Base-by-base conservation (phyloP, 2,888 invertebrate genomes). In the Unio pictorum region DNA sequence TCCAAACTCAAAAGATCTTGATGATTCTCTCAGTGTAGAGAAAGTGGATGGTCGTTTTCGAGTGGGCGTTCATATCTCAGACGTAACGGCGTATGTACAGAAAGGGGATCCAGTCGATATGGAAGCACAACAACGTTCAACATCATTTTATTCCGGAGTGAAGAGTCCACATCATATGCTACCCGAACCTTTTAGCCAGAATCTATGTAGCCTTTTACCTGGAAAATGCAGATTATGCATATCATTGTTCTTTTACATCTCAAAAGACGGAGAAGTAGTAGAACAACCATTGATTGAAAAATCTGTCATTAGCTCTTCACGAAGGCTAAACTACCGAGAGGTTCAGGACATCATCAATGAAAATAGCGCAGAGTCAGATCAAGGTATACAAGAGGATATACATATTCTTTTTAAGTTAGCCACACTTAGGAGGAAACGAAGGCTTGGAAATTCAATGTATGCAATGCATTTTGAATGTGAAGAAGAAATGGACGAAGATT, bases 51-150 rank as follows among this genome's bases (percentile, higher is more conserved):
- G 68, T 17, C 71, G 64, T 20, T 81, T 64, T 55, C 61, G 65
- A 59, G 67, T 81, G 8, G 78, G 76, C 15, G 72, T 81, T 18
- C 79, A 80, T 63, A 76, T 81, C 45, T 71, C 80, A 20, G 80
- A 81, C 68, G 81, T 81, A 8, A 66, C 78, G 15, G n/a, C 60
- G 45, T 64, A 64, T 55, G 69, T 81, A 3, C 45, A 74, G 57
- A 71, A 76, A 67, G 78, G 66, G 54, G 73, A 69, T 61, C 56
- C 67, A 11, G 61, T 81, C 55, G 81, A 81, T 67, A 23, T 55
- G 58, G 80, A 81, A 61, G 81, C 81, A 18, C 60, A 64, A 45
- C 59, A 68, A 20, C 65, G 81, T 64, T 68, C 72, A 7, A 73
- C 68, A 45, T 75, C 78, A 28, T 75, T 75, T 62, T 79, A 79